Base-by-base conservation (phyloP, 2,113 vertebrate genomes). In the Strix uralensis region DNA sequence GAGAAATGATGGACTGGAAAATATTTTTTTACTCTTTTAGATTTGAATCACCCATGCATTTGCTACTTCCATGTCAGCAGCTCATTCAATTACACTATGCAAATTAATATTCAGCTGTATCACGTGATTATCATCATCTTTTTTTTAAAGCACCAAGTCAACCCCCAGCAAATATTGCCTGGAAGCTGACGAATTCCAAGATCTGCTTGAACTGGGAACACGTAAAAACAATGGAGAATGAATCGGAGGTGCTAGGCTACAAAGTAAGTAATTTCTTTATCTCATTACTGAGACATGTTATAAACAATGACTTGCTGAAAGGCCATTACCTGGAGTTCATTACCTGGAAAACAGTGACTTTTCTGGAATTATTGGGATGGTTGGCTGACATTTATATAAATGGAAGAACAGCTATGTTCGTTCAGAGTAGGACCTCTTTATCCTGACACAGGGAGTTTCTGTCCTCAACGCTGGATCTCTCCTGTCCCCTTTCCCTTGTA, bases 141-240 rank as follows among this genome's bases (percentile, higher is more conserved):
- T 65, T 51, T 97, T 96, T 97, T 66, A 42, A 96, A 99, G 99
- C 99, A 77, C 99, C 99, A 30, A 98, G 98, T 86, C 99, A 99
- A 94, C 98, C 98, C 30, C 99, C 98, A 0, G 98, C 98, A 13
- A 99, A 99, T 87, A 99, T 99, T 2, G 98, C 98, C 94, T 99
- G 99, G 99, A 99, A 98, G 92, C 87, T 99, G 97, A 98, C 98
- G 90, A 98, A 99, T 94, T 99, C 99, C 32, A 99, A 98, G 97
- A 98, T 99, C 83, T 98, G 98, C 97, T 96, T 99, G 95, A 99
- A 99, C 89, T 99, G 98, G 98, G 98, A 99, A 70, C 98, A 98
- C 2, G 98, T 99, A 51, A 99, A 98, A 97, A 99, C 98, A 15
- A 98, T 98, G 98, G 98, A 99, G 96, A 99, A 99, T 54, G 99